Evolutionary conservation across 2,888 invertebrate species (phyloP), one percentile per base, ranked within the genome.

Genomic region (Andrena camellia): DNA sequence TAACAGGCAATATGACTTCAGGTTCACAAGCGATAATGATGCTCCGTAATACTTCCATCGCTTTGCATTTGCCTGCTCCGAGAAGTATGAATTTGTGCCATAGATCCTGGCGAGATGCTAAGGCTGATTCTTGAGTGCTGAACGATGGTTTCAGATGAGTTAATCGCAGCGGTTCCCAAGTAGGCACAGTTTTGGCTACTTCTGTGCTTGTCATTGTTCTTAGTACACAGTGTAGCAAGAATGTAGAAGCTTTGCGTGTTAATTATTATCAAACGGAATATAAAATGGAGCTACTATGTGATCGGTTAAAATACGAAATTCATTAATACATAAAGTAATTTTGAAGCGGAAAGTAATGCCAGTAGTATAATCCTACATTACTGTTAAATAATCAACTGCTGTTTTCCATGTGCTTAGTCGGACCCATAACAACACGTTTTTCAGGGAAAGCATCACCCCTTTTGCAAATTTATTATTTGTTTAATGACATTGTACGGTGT

Each of bases 1-100:
- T 86, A 17, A 92, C 86, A 0, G 94, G 93, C 23, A 94, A 8
- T 1, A 94, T 54, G 1, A 90, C 81, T 20, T 93, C 90, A 0
- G 93, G 92, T 1, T 90, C 87, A 33, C 91, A 91, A 1, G 84
- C 81, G 5, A 68, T 57, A 31, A 94, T 88, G 1, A 92, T 50
- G 0, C 89, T 79, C 48, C 90, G 91, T 6, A 94, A 69, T 23
- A 94, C 60, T 13, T 84, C 67, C 5, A 73, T 74, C 74, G 90
- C 90, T 2, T 89, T 88, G 8, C 86, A 85, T 4, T 85, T 77
- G n/a, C 81, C 88, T 4, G 88, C 81, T 20, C 91, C 86, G 23
- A 87, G 93, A 23, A 94, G 64, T 64, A 94, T 92, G 33, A 94
- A 94, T 80, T 94, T 94, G 69, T 94, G 94, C 91, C 93, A 93